Conservation (phyloP, 2,797 vertebrate species). For the Brotula barbata region DNA sequence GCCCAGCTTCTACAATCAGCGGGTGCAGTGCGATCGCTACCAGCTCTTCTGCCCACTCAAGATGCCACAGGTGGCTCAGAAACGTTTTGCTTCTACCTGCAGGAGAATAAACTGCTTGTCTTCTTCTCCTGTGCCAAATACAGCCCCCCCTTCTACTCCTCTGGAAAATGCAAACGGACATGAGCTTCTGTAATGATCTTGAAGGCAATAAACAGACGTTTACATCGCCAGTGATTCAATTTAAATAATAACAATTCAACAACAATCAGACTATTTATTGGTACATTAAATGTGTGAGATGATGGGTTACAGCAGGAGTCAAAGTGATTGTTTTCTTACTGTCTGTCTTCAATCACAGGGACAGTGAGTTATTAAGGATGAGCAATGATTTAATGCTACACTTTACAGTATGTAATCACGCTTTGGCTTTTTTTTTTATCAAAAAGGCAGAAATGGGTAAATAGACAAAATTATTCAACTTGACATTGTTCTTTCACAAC, state of each 20-base stretch:
- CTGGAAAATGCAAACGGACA: constrained; percentile 37
- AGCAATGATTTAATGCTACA: too few species aligned
- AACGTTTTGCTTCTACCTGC: constrained; percentile 65
- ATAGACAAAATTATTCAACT: constrained; percentile 4
- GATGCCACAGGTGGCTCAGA: constrained; percentile 68
- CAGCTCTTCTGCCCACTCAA: constrained; percentile 86
- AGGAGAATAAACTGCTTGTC: constrained; percentile 64
- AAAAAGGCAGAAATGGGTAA: not conserved
- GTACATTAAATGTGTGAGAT: not conserved
- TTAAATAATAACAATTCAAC: too few species aligned
- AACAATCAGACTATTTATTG: not conserved
- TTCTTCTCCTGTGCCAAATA: constrained; percentile 44
- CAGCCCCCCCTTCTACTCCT: constrained; percentile 35
- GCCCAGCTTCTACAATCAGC: constrained; percentile 89
- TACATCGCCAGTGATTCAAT: not conserved
- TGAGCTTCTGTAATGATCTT: constrained; percentile 17
- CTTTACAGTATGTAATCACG: too few species aligned
- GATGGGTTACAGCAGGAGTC: not conserved
- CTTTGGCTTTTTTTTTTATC: too few species aligned
- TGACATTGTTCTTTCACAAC: not conserved
- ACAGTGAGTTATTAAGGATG: too few species aligned
- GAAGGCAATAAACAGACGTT: not conserved
- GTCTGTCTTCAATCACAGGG: too few species aligned
- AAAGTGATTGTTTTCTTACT: too few species aligned
- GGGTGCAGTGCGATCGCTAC: constrained; percentile 84